Conservation (phyloP, 2,888 invertebrate genomes). For the Amphipyra berbera region DNA sequence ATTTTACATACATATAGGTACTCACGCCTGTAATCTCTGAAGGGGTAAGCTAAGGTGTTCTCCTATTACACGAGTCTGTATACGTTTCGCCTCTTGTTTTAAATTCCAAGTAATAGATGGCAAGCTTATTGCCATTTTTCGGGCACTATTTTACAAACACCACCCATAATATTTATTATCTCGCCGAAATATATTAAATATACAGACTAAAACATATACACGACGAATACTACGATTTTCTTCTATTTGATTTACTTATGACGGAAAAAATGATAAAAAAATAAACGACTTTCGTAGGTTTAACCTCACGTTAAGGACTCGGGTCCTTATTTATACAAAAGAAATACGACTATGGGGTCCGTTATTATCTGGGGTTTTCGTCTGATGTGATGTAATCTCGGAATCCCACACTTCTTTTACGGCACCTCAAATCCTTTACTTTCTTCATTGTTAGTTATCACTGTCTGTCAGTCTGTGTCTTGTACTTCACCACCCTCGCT, state of each 20-base stretch:
- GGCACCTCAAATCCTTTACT: slow-evolving; percentile 27
- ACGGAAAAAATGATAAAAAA: slow-evolving; percentile 31
- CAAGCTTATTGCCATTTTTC: too few species aligned
- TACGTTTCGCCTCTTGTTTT: too few species aligned
- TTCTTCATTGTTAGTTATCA: slow-evolving; percentile 25
- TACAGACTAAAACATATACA: not conserved
- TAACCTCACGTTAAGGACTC: slow-evolving; percentile 38
- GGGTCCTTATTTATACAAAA: slow-evolving; percentile 42
- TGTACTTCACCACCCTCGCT: not conserved
- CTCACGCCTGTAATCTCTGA: too few species aligned
- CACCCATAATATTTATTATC: too few species aligned
- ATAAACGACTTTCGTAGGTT: slow-evolving; percentile 23
- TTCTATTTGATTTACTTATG: slow-evolving; percentile 18
- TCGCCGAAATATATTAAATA: too few species aligned
- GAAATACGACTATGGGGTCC: slow-evolving; percentile 38
- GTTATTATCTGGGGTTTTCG: slow-evolving; percentile 42
- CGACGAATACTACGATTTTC: slow-evolving; percentile 15
- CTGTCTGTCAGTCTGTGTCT: slow-evolving; percentile 1
- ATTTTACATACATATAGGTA: too few species aligned
- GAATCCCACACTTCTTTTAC: slow-evolving; percentile 28
- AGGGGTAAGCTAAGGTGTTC: too few species aligned
- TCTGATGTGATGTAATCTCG: slow-evolving; percentile 44
- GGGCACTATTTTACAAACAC: too few species aligned
- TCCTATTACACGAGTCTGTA: too few species aligned
- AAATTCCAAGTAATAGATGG: too few species aligned